Base-by-base conservation (phyloP, 2,797 vertebrate genomes). In the Myotis findleyi region DNA sequence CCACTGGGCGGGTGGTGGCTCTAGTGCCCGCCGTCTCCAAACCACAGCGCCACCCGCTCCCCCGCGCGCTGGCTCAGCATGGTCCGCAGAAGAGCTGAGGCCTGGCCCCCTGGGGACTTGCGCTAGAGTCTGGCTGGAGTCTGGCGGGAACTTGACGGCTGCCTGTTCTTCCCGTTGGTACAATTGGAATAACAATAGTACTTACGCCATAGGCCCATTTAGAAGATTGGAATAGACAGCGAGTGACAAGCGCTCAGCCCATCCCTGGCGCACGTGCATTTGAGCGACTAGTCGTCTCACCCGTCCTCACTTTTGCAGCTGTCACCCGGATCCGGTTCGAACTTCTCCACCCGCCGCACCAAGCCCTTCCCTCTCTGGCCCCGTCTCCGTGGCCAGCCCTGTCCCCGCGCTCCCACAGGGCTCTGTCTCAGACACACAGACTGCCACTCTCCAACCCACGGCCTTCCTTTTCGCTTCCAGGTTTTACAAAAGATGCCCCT, bases 21-120 rank as follows among this genome's bases (percentile, higher is more conserved):
- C 12, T 33, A 4, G 71, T 4, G 25, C 25, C 4, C 6, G 8
- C n/a, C 7, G 14, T 41, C 21, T 13, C 33, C 4, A 2, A 36
- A 73, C 10, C 14, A 6, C 11, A 13, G 38, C 38, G 6, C 14
- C 1, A 11, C n/a, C 17, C 14, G 8, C 16, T 1, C 3, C 62
- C 38, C 6, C 11, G 23, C 18, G 8, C 8, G 13, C 7, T 36
- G 3, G 11, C 41, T 69, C 55, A 33, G 44, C n/a, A 49, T 21
- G 6, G 36, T 3, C n/a, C 1, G 0, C 17, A 30, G 64, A 23
- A 25, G 36, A 55, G 17, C 6, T 38, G 55, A 17, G 17, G 53
- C 14, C 4, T 36, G 17, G 49, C 49, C 10, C 6, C 20, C 30
- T 62, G n/a, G 1, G 8, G 21, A n/a, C 17, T 16, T 4, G 10